Evolutionary conservation across 2,888 invertebrate species (phyloP), one percentile per base, ranked within the genome.

Genomic region (Lepidonotus clava): DNA sequence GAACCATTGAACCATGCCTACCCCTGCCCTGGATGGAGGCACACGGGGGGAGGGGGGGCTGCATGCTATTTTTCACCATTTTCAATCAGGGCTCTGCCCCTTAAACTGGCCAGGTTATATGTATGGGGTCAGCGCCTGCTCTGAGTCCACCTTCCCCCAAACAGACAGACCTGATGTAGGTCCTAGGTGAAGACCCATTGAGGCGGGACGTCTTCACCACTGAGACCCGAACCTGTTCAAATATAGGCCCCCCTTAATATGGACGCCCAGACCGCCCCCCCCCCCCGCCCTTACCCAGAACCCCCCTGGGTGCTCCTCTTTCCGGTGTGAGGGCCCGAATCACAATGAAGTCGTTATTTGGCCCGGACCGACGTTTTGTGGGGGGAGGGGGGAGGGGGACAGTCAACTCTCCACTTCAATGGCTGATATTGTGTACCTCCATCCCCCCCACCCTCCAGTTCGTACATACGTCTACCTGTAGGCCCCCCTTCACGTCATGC

Each of bases 401-500:
- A 51, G 51, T 51, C 51, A 51, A 51, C 76, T 40, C 40, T 76
- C 36, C 76, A 76, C 40, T n/a, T 76, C 24, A 76, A 76, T 76
- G 36, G 76, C 38, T 76, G 76, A 76, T 76, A 40, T 76, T 76
- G 76, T 76, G 61, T 61, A 61, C 61, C 61, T 61, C 76, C 36
- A 1, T n/a, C 67, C 67, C 6, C 67, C 38, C 24, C 34, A 11
- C 56, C 5, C 56, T 14, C 56, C 8, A 5, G 4, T n/a, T n/a
- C 56, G n/a, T n/a, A n/a, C 51, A 51, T 11, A 51, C 51, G 51
- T 51, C 21, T 5, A 11, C 71, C 71, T n/a, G 71, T 51, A n/a
- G n/a, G 4, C n/a, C 4, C 56, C 56, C n/a, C 14, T 4, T n/a
- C 56, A 56, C 56, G 76, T 76, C 76, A 76, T 21, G 38, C 21